Evolutionary conservation across 2,888 invertebrate species (phyloP).

Genomic region (Tholera decimalis): DNA sequence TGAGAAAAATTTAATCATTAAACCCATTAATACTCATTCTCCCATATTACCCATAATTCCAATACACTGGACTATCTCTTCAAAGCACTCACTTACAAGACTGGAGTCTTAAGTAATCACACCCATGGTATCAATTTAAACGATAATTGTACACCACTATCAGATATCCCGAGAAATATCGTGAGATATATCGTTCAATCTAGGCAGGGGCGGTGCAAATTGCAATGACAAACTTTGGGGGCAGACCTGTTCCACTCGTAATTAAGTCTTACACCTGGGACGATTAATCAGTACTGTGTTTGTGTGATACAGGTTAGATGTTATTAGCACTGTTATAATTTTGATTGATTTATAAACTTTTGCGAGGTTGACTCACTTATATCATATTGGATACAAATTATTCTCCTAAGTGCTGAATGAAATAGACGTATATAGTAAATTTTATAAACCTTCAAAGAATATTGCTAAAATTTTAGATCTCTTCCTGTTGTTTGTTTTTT

Average conservation of each 20-base stretch:
- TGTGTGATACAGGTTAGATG: conserved; percentile 37
- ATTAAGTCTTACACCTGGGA: conserved; percentile 82
- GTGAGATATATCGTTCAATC: conserved; percentile 71
- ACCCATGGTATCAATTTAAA: conserved; percentile 42
- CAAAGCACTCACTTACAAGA: neutral
- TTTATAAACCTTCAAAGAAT: neutral
- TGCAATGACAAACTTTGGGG: conserved; percentile 68
- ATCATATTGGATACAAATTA: neutral
- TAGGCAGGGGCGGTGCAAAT: conserved; percentile 65
- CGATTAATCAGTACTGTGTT: conserved; percentile 75
- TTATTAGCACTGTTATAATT: conserved; percentile 14
- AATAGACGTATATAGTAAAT: too few species aligned
- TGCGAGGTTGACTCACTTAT: neutral
- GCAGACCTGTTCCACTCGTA: conserved; percentile 67
- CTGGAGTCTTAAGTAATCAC: conserved; percentile 4
- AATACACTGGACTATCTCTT: neutral
- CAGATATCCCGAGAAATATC: conserved; percentile 66
- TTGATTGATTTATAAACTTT: conserved; percentile 4
- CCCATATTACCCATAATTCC: neutral
- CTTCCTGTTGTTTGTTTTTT: too few species aligned
- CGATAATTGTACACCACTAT: conserved; percentile 57
- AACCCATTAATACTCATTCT: neutral
- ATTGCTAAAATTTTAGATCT: neutral
- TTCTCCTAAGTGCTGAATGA: neutral
- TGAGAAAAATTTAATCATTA: too few species aligned